Evolutionary conservation across 1,140 invertebrate genomes (phyloP).

Genomic region (Rhyzopertha dominica): DNA sequence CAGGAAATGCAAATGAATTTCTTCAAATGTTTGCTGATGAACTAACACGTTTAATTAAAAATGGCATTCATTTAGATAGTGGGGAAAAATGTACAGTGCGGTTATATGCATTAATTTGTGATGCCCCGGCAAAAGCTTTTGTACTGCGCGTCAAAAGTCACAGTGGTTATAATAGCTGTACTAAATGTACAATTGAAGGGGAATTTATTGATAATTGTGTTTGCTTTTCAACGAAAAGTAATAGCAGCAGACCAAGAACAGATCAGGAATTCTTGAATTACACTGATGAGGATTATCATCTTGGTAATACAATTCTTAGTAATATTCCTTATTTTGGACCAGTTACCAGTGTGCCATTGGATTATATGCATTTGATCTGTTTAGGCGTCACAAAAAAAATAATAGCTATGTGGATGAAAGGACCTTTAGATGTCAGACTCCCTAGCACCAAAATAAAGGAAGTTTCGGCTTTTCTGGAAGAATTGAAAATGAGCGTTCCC

Average conservation of each 20-base stretch:
- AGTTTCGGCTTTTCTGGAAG: too few relatives aligned
- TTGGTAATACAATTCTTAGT: neutral
- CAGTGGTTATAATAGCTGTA: conserved; percentile 14
- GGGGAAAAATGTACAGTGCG: too few relatives aligned
- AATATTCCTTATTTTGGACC: conserved; percentile 7
- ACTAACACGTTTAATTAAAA: too few relatives aligned
- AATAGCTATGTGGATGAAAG: conserved; percentile 11
- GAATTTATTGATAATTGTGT: too few relatives aligned
- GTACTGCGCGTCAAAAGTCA: conserved; percentile 13
- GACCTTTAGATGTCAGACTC: conserved; percentile 6
- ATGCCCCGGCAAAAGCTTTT: conserved; percentile 21
- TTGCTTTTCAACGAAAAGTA: too few relatives aligned
- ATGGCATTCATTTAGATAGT: too few relatives aligned
- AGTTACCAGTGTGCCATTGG: neutral
- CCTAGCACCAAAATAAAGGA: neutral
- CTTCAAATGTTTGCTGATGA: too few relatives aligned
- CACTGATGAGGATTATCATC: conserved; percentile 10
- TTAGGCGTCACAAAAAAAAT: conserved; percentile 12
- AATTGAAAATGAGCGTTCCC: too few relatives aligned
- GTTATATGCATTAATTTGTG: conserved; percentile 20
- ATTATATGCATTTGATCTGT: conserved; percentile 13
- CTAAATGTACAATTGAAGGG: conserved; percentile 15
- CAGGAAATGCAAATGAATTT: too few relatives aligned
- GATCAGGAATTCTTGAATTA: conserved; percentile 9
- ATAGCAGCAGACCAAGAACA: conserved; percentile 12